Percentiles rank a stretch among this genome's conserved stretches.
Conservation (phyloP, 2,888 invertebrate genomes). For the Leptopilina myrica region DNA sequence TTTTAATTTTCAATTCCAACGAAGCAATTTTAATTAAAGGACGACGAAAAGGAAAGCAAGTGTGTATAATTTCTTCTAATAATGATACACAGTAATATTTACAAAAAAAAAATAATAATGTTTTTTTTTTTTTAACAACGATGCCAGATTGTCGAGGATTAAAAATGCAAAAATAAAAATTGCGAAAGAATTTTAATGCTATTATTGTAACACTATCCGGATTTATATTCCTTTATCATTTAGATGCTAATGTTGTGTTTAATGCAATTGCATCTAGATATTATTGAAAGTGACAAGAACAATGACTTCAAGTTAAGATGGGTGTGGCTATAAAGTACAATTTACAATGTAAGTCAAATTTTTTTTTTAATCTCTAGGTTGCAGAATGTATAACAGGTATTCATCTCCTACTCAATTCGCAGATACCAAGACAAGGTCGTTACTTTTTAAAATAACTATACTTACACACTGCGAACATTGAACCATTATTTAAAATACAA, state of each 20-base stretch:
- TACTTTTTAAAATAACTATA: conserved; percentile 42
- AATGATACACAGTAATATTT: too few relatives aligned
- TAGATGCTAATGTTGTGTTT: conserved; percentile 13
- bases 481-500: too few relatives aligned
- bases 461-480: too few relatives aligned
- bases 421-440: conserved; percentile 64
- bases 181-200: background rate
- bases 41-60: too few relatives aligned
- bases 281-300: conserved; percentile 55
- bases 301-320: conserved; percentile 70
- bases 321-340: conserved; percentile 66
- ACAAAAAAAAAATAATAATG: too few relatives aligned
- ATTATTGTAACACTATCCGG: conserved; percentile 17
- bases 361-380: conserved; percentile 46
- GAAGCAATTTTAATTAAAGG: too few relatives aligned
- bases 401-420: conserved; percentile 51
- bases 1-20: too few relatives aligned
- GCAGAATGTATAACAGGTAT: conserved; percentile 55
- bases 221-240: conserved; percentile 17
- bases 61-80: too few relatives aligned
- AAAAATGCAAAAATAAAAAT: background rate
- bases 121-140: too few relatives aligned
- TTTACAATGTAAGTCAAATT: conserved; percentile 50
- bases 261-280: conserved; percentile 19
- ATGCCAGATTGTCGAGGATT: background rate